phyloP scores from a whole-genome alignment of 2,888 invertebrate genomes.

The Neoitamus cyanurus region DNA sequence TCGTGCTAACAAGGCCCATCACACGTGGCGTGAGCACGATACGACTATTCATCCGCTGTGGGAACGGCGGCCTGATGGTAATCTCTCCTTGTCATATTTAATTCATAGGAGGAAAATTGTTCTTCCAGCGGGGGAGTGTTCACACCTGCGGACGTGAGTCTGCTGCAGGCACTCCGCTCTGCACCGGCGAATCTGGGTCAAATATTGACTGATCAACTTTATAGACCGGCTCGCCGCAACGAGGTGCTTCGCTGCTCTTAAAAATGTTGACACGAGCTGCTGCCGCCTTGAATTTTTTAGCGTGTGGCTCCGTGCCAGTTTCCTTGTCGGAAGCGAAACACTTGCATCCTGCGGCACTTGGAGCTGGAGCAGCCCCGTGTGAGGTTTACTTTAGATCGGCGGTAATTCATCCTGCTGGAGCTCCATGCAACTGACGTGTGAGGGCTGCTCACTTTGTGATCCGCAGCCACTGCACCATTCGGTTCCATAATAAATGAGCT shows the following conservation, averaged over 20 bases:
- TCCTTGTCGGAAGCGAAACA: neutral
- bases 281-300: conserved; percentile 26
- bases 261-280: conserved; percentile 36
- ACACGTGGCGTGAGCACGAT: neutral
- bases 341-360: neutral
- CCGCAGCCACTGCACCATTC: neutral
- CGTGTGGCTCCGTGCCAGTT: conserved; percentile 10
- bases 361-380: neutral
- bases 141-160: conserved; percentile 27
- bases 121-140: conserved; percentile 8
- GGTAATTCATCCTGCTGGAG: neutral
- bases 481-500: neutral
- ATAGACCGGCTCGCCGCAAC: conserved; percentile 11
- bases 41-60: conserved; percentile 20
- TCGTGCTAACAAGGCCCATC: conserved; percentile 15
- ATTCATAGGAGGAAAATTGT: conserved; percentile 31
- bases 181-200: conserved; percentile 49
- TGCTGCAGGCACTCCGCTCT: neutral
- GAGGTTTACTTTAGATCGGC: neutral
- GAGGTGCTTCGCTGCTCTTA: neutral
- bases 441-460: neutral
- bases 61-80: neutral
- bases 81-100: conserved; percentile 42
- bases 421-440: neutral
- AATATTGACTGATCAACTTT: conserved; percentile 54